A percentile compares a stretch with the other conserved stretches of the same genome.
These are phyloP conservation scores for Melanotus villosus DNA, from an alignment of 2,888 invertebrate species.

Conservation along the genomic window DNA sequence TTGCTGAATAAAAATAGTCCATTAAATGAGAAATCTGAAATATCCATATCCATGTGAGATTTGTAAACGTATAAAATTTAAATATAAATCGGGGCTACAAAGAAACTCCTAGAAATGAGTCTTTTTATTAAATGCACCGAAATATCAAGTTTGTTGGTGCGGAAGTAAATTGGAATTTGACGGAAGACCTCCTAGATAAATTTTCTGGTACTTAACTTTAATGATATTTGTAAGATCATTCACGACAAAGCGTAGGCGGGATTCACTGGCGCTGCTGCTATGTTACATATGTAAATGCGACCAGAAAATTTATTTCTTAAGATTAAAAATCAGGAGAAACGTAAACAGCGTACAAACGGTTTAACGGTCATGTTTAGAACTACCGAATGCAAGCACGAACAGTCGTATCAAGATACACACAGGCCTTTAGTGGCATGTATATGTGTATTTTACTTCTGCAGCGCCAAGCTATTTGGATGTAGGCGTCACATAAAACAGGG, in stretches of 20 bases:
- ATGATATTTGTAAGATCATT: constrained; percentile 43
- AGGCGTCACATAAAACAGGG: constrained; percentile 54
- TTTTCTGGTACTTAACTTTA: constrained; percentile 41
- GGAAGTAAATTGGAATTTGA: constrained; percentile 24
- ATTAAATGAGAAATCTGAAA: no score
- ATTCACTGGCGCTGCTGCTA: constrained; percentile 41
- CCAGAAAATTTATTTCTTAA: constrained; percentile 51
- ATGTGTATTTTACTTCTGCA: constrained; percentile 54
- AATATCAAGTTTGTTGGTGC: constrained; percentile 13
- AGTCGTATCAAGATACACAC: constrained; percentile 56
- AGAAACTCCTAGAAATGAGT: no score
- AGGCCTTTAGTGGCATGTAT: constrained; percentile 54
- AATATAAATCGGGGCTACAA: no score
- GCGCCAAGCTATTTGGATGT: constrained; percentile 56
- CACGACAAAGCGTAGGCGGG: constrained; percentile 46
- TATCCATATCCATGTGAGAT: no score
- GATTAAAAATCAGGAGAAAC: constrained; percentile 54
- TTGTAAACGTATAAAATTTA: no score
- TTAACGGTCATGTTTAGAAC: constrained; percentile 55
- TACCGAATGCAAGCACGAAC: constrained; percentile 57
- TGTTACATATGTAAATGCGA: constrained; percentile 47
- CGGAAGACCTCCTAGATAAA: constrained; percentile 31
- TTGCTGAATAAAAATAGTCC: no score
- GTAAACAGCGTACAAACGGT: constrained; percentile 54
- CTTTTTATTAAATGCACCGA: no score